Base-by-base conservation (phyloP, 2,888 invertebrate genomes). In the Acanthosoma haemorrhoidale region DNA sequence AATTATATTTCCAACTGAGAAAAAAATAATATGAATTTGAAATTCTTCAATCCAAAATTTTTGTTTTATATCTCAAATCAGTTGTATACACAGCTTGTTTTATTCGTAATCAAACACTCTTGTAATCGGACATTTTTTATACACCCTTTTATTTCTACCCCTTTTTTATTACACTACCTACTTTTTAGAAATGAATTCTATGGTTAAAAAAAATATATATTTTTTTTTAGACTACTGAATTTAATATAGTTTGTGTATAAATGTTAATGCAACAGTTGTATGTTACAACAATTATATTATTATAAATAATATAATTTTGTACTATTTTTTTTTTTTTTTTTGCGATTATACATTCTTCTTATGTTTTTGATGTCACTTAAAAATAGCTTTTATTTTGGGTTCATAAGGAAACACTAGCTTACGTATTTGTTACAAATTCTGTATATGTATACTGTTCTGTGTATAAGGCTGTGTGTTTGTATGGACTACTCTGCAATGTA, bases 401-500 rank as follows among this genome's bases (percentile, higher is more conserved):
- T 38, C 38, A n/a, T 34, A 39, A 25, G 58, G 41, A 69, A 69
- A 69, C 31, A 60, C 39, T 60, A 70, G 70, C 70, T 72, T 63
- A 67, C 68, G 67, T 72, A 72, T 72, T 72, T 72, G 70, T 72
- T 72, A 70, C 25, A 64, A 29, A 64, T 29, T 41, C 38, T 41
- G 38, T 64, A 34, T 64, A 64, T 29, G 21, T 38, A 13, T n/a
- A 41, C 31, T 64, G 25, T 38, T 64, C 64, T 36, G 39, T 64
- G 64, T 39, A 38, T 64, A 21, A 64, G 64, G 39, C 64, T 64
- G 64, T 41, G 64, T 64, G 64, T 64, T 64, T 64, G 29, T 60
- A 60, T 60, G 60, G 60, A 60, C 60, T 32, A 16, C 18, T 34
- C 11, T 32, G 32, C 8, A 34, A 60, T 60, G 13, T 32, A 18